phyloP scores from a whole-genome alignment of 2,888 invertebrate species.

The Automeris io region DNA sequence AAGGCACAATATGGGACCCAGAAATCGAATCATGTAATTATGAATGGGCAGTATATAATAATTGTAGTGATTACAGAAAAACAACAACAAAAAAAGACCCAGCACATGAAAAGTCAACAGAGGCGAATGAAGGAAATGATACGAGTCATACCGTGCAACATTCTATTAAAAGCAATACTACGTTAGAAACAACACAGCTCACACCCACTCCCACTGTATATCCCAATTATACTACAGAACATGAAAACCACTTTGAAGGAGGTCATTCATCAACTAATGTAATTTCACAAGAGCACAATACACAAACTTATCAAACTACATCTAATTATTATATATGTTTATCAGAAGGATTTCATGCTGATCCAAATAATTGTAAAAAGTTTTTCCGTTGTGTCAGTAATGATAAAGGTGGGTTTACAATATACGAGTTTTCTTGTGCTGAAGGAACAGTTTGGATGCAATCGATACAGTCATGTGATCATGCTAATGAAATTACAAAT shows the following conservation, averaged over 20 bases:
- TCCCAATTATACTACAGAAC: constrained; percentile 1
- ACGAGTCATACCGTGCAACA: too few relatives aligned
- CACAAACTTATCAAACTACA: constrained; percentile 13
- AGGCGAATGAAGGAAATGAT: too few relatives aligned
- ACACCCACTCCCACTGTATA: not conserved
- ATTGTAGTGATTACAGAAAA: constrained; percentile 14
- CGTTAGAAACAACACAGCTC: too few relatives aligned
- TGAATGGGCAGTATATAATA: constrained; percentile 38
- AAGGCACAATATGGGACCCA: constrained; percentile 79
- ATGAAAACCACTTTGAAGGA: not conserved
- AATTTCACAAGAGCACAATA: constrained; percentile 9
- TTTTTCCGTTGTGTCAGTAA: constrained; percentile 83
- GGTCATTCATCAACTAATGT: not conserved
- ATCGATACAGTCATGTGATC: constrained; percentile 74
- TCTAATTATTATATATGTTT: constrained; percentile 49
- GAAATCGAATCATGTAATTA: constrained; percentile 75
- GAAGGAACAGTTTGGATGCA: constrained; percentile 84
- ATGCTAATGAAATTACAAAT: constrained; percentile 34
- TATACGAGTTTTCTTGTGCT: constrained; percentile 79
- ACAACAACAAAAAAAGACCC: constrained; percentile 1
- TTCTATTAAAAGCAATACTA: too few relatives aligned
- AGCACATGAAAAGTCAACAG: too few relatives aligned
- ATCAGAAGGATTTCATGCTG: constrained; percentile 82
- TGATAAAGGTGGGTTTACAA: constrained; percentile 61
- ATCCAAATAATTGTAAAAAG: constrained; percentile 81